A percentile compares a stretch with the other conserved stretches of the same genome.
Conservation (phyloP, 2,113 vertebrate species). For the Anhinga anhinga region DNA sequence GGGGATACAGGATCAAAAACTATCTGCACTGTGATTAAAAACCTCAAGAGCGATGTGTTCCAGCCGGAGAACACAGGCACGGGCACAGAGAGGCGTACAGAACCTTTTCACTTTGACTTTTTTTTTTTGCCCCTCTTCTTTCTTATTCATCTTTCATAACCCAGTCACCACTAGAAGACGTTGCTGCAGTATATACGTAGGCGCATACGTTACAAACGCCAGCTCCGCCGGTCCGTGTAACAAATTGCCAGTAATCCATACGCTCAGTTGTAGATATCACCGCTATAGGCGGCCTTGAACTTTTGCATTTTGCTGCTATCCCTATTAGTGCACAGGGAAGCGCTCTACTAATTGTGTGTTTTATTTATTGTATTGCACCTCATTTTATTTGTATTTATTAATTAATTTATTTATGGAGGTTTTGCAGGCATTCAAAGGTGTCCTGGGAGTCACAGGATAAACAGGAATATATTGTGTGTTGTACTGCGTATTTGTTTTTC, state of each 20-base stretch:
- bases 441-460: background rate
- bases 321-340: background rate
- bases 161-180: accelerated
- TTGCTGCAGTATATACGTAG: accelerated
- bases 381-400: background rate
- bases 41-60: background rate
- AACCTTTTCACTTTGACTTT: background rate
- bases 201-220: too few relatives aligned
- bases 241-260: background rate
- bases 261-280: background rate
- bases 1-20: too few relatives aligned
- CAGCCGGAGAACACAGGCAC: background rate
- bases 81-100: background rate
- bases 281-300: background rate
- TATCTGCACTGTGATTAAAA: background rate
- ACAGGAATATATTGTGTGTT: too few relatives aligned
- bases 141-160: background rate
- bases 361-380: background rate
- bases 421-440: background rate
- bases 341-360: background rate
- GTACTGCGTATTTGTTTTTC: background rate
- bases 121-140: too few relatives aligned
- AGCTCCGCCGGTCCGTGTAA: accelerated
- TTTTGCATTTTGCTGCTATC: background rate
- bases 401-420: background rate